Evolutionary conservation across 37 sponge, comb jelly and placozoan species (phyloP), one percentile per base, ranked within the genome.

Genomic region (Crambe crambe): DNA sequence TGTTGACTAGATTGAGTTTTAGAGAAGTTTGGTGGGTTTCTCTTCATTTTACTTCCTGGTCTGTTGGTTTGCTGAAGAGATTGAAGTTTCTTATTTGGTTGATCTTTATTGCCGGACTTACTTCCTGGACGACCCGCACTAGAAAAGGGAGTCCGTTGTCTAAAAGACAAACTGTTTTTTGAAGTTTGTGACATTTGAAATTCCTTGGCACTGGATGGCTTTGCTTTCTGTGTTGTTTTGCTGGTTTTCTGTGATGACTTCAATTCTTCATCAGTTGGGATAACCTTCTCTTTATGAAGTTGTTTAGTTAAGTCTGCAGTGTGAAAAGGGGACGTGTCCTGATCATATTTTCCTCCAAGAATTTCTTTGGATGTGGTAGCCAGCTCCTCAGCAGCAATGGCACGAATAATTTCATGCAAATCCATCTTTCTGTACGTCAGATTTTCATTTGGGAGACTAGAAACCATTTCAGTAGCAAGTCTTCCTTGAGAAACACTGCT

Each of bases 331-430:
- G 51, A 12, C 12, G 51, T 6, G 12, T 47, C 51, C 6, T 47
- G 51, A 15, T 15, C 12, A 15, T 6, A 47, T 47, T 3, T 21
- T 38, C 27, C n/a, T 40, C 47, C n/a, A 38, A 84, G 36, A 3
- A 84, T 29, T 22, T 76, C 85, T 35, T 70, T 84, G 23, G 77
- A 54, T 15, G 69, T 27, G n/a, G 56, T 81, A 3, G 82, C 39
- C 41, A 87, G 25, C 37, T 87, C 88, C 70, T 81, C 72, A 25
- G 23, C 42, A 3, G 88, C 73, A 18, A 87, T 67, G 36, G 71
- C 77, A 34, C 82, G 67, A 39, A 87, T 42, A 15, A 68, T 54
- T 2, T 80, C 88, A 12, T 60, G 23, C 31, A 87, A 32, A 35
- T 31, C 22, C 36, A 34, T 15, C 23, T 74, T n/a, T 27, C 20